Percentiles rank a stretch among this genome's conserved stretches.
These are phyloP conservation scores for Phania funesta DNA, from an alignment of 2,888 invertebrate species.

Conservation along the genomic window DNA sequence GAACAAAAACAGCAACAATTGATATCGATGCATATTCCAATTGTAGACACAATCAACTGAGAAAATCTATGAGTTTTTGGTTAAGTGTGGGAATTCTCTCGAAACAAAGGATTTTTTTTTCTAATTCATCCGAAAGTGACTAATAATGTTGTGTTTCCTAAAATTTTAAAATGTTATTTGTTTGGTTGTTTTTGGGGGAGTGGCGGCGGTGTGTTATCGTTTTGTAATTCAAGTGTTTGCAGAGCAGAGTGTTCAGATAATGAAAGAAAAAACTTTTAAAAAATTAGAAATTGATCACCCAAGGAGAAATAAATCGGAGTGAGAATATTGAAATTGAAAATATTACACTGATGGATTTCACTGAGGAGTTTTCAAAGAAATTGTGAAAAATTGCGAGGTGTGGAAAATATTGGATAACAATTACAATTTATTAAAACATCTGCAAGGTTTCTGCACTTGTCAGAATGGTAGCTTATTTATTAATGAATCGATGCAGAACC, in stretches of 20 bases:
- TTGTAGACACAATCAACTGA: neutral
- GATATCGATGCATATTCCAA: neutral
- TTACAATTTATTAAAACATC: no score
- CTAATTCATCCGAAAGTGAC: no score
- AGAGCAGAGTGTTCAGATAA: conserved; percentile 40
- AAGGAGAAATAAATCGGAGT: neutral
- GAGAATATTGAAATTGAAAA: no score
- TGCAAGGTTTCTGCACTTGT: no score
- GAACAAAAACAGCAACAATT: conserved; percentile 6
- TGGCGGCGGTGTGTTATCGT: neutral
- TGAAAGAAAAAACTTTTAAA: conserved; percentile 7
- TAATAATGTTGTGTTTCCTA: neutral
- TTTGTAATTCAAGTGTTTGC: conserved; percentile 45
- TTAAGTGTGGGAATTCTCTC: conserved; percentile 57
- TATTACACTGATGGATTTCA: no score
- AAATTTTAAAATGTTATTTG: neutral
- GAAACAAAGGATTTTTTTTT: conserved; percentile 1
- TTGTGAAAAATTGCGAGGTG: no score
- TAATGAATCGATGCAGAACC: no score
- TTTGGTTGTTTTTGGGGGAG: neutral
- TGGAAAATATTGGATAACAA: no score
- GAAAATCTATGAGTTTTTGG: neutral
- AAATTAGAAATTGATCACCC: conserved; percentile 47
- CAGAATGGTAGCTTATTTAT: no score
- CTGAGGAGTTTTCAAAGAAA: no score